Conservation (phyloP, 2,113 vertebrate genomes). For the Varanus komodoensis region DNA sequence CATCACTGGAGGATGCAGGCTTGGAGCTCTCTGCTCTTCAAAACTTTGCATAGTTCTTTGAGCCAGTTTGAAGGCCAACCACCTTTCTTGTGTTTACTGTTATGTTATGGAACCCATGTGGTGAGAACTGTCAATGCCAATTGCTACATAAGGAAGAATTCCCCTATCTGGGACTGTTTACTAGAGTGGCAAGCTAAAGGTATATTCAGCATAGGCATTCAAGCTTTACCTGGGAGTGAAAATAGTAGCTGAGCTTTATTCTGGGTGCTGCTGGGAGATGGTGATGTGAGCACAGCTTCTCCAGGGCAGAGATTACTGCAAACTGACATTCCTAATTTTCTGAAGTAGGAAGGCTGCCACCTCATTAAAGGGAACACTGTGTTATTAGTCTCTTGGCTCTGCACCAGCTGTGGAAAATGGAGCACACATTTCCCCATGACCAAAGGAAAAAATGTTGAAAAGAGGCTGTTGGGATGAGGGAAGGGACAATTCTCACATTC, state of each 20-base stretch:
- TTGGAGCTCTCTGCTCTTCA: background rate
- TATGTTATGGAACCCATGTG: background rate
- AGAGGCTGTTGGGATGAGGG: slow-evolving; percentile 40
- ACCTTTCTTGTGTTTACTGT: background rate
- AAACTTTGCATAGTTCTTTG: background rate
- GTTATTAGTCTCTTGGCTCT: slow-evolving; percentile 69
- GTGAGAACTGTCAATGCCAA: background rate
- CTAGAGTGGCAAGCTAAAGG: slow-evolving; percentile 37
- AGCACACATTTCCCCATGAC: slow-evolving; percentile 58
- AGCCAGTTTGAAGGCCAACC: background rate
- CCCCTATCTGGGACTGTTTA: slow-evolving; percentile 44
- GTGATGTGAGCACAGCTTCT: slow-evolving; percentile 55
- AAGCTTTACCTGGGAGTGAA: slow-evolving; percentile 55
- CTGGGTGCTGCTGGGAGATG: slow-evolving; percentile 59
- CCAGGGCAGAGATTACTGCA: slow-evolving; percentile 71
- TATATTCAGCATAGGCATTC: slow-evolving; percentile 53
- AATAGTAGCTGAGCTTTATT: slow-evolving; percentile 62
- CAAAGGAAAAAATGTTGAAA: slow-evolving; percentile 50
- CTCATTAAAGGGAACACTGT: slow-evolving; percentile 72
- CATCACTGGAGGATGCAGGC: too few species aligned
- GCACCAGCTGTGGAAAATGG: slow-evolving; percentile 55
- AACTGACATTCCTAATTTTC: slow-evolving; percentile 76
- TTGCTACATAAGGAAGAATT: slow-evolving; percentile 33
- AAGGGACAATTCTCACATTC: slow-evolving; percentile 31
- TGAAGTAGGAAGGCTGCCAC: slow-evolving; percentile 73